Conservation (phyloP, 2,797 vertebrate species). For the Halcyon leucocephala region DNA sequence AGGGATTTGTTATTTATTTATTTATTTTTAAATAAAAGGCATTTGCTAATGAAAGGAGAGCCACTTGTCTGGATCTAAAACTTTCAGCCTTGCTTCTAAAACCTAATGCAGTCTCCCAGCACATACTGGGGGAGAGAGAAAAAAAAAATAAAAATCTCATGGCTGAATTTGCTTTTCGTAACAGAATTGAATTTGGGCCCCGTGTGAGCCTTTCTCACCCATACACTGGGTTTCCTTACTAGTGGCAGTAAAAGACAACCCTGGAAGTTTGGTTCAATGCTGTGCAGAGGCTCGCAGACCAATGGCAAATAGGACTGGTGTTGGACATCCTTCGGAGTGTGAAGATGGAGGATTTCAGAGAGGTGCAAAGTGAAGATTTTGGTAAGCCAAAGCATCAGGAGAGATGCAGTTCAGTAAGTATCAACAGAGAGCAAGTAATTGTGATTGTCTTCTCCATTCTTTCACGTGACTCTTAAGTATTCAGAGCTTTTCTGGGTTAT, state of each 20-base stretch:
- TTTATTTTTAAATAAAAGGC: conserved; percentile 23
- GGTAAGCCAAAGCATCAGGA: neutral
- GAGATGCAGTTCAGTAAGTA: neutral
- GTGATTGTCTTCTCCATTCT: neutral
- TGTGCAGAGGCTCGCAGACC: rapidly evolving
- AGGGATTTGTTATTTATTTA: conserved; percentile 22
- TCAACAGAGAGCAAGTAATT: neutral
- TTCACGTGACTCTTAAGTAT: neutral
- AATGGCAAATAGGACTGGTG: neutral
- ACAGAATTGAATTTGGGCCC: neutral
- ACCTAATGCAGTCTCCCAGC: neutral
- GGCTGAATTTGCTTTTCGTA: neutral
- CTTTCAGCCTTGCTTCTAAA: conserved; percentile 10
- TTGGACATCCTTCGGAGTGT: neutral
- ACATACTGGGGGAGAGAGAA: neutral
- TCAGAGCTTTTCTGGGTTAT: neutral
- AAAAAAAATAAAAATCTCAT: neutral
- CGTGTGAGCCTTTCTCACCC: neutral
- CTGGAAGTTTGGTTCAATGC: neutral
- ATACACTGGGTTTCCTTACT: neutral
- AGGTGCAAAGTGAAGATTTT: neutral
- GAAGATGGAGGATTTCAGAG: neutral
- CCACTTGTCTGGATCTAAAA: neutral
- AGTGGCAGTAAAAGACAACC: neutral
- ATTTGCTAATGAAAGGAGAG: neutral